phyloP scores from a whole-genome alignment of 2,888 invertebrate species.

The Drosophila demipolita region DNA sequence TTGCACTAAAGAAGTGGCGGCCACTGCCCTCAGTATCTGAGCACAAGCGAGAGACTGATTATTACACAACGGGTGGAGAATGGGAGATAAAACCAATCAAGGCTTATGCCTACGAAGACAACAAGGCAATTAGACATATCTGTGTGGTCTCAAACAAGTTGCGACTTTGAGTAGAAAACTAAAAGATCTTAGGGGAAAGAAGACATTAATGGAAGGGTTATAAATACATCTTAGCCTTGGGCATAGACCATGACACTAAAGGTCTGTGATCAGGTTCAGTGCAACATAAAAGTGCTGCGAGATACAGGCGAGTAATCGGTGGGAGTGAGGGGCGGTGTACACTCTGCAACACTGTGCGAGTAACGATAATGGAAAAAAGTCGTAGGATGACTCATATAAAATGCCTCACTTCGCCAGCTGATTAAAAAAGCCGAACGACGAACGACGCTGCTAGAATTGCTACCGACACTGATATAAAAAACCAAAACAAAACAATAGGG shows the following conservation, averaged over 20 bases:
- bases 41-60: slow-evolving; percentile 11
- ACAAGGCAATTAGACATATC: slow-evolving; percentile 29
- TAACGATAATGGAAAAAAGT: slow-evolving; percentile 45
- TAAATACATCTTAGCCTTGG: slow-evolving; percentile 35
- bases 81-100: slow-evolving; percentile 61
- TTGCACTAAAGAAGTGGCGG: slow-evolving; percentile 22
- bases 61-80: slow-evolving; percentile 27
- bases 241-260: slow-evolving; percentile 13
- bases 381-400: slow-evolving; percentile 45
- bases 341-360: slow-evolving; percentile 21
- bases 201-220: slow-evolving; percentile 7
- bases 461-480: slow-evolving; percentile 40
- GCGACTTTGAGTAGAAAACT: slow-evolving; percentile 35
- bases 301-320: not conserved
- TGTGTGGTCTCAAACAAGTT: slow-evolving; percentile 50
- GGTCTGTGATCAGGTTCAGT: slow-evolving; percentile 57
- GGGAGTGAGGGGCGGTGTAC: not conserved
- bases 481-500: slow-evolving; percentile 53
- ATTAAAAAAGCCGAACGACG: slow-evolving; percentile 65
- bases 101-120: slow-evolving; percentile 44
- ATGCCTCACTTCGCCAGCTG: slow-evolving; percentile 38
- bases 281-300: slow-evolving; percentile 13
- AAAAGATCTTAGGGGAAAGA: slow-evolving; percentile 5
- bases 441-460: slow-evolving; percentile 27
- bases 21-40: not conserved